A percentile compares a stretch with the other conserved stretches of the same genome.
Evolutionary conservation across 2,888 invertebrate species (phyloP).

Genomic region (Erebia ligea): DNA sequence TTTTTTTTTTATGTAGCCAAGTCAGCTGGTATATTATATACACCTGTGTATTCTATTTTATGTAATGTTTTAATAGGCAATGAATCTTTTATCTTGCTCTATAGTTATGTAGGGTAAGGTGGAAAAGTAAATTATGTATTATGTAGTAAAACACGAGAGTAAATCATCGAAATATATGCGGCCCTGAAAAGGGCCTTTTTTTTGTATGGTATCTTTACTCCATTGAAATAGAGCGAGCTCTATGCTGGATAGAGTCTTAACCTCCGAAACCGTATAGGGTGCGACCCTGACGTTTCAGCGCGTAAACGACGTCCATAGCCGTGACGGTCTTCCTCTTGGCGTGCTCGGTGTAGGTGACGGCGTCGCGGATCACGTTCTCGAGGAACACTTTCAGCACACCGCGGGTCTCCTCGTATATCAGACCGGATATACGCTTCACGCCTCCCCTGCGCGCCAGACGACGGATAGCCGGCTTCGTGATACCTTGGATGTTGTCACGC

Average conservation of each 20-base stretch:
- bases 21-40: too few species aligned
- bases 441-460: constrained; percentile 15
- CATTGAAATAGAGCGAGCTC: too few species aligned
- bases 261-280: constrained; percentile 91
- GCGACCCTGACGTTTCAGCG: constrained; percentile 90
- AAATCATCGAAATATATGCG: background rate
- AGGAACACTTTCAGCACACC: constrained; percentile 91
- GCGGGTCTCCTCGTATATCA: constrained; percentile 91
- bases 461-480: constrained; percentile 17
- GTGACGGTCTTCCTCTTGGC: constrained; percentile 91
- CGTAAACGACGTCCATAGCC: constrained; percentile 95
- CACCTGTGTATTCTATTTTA: too few species aligned
- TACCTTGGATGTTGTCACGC: constrained; percentile 10
- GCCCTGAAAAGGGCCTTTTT: constrained; percentile 17
- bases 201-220: background rate
- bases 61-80: too few species aligned
- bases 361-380: constrained; percentile 92
- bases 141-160: too few species aligned
- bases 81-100: too few species aligned
- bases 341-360: constrained; percentile 93
- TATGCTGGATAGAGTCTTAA: constrained; percentile 46
- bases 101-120: constrained; percentile 43
- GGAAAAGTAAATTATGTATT: background rate
- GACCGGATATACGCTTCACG: constrained; percentile 35
- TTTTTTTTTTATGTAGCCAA: too few species aligned